Evolutionary conservation across 2,797 vertebrate genomes (phyloP).

Genomic region (Chrysocyon brachyurus): DNA sequence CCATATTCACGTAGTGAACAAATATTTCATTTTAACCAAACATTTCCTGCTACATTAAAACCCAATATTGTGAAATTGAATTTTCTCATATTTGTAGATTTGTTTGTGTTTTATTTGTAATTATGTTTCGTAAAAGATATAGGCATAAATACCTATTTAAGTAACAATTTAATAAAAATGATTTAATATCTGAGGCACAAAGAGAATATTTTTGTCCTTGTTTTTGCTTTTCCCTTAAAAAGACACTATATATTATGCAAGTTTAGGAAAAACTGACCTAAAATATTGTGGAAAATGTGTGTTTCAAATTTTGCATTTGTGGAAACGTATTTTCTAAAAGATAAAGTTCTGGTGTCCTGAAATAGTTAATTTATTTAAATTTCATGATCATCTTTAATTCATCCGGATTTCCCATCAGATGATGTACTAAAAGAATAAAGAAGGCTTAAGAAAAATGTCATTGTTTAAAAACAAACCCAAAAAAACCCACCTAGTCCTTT

Average conservation of each 20-base stretch:
- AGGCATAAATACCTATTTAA: neutral
- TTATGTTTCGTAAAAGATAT: neutral
- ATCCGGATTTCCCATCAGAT: slow-evolving; percentile 14
- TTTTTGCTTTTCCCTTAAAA: slow-evolving; percentile 41
- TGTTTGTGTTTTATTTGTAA: slow-evolving; percentile 47
- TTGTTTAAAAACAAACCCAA: neutral
- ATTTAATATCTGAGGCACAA: neutral
- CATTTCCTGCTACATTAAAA: slow-evolving; percentile 25
- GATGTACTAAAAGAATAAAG: slow-evolving; percentile 36
- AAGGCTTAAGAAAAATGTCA: slow-evolving; percentile 55
- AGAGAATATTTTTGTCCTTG: neutral
- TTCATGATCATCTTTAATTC: slow-evolving; percentile 64
- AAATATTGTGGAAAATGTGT: neutral
- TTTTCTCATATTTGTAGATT: slow-evolving; percentile 5
- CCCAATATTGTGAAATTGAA: neutral
- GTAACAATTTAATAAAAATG: neutral
- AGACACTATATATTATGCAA: neutral
- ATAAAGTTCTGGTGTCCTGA: neutral
- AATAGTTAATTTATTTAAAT: slow-evolving; percentile 26
- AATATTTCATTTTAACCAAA: slow-evolving; percentile 29
- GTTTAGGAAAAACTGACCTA: neutral
- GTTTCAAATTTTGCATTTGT: neutral
- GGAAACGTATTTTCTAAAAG: neutral
- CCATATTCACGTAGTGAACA: neutral
- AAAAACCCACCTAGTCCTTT: neutral